phyloP scores from a whole-genome alignment of 2,797 vertebrate genomes.

The Dipus sagitta region DNA sequence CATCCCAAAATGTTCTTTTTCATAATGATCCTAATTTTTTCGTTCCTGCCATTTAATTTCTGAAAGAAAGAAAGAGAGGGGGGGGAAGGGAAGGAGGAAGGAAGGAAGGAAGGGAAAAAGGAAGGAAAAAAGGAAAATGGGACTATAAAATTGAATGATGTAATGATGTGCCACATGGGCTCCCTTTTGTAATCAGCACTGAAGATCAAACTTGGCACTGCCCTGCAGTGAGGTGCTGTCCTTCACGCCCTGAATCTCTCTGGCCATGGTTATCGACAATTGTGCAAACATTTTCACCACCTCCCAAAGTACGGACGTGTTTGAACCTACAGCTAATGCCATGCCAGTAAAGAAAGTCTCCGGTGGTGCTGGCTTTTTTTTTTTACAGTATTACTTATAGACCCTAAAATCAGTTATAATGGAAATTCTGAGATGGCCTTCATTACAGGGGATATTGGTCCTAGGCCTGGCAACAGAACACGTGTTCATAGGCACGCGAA shows the following conservation, averaged over 20 bases:
- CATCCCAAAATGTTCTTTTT: neutral
- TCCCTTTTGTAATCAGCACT: constrained; percentile 44
- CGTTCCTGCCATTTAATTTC: constrained; percentile 1
- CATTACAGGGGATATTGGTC: constrained; percentile 65
- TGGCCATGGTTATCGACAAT: constrained; percentile 13
- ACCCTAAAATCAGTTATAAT: constrained; percentile 81
- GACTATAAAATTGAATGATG: constrained; percentile 30
- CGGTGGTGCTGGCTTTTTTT: constrained; percentile 68
- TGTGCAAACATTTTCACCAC: neutral
- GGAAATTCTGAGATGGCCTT: constrained; percentile 80
- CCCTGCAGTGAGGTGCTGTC: neutral
- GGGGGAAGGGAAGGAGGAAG: no score
- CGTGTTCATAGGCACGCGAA: neutral
- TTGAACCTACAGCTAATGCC: constrained; percentile 53
- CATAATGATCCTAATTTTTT: constrained; percentile 14
- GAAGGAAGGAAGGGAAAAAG: no score
- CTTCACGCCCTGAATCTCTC: constrained; percentile 11
- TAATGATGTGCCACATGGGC: neutral
- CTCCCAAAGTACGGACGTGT: constrained; percentile 25
- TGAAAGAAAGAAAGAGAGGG: no score
- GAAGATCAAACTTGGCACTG: constrained; percentile 28
- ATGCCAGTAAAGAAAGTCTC: constrained; percentile 67
- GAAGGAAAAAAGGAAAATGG: neutral
- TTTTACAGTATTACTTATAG: constrained; percentile 75
- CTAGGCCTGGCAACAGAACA: constrained; percentile 54